Evolutionary conservation across 2,888 invertebrate species (phyloP), one percentile per base, ranked within the genome.

Genomic region (Cryptus armator): DNA sequence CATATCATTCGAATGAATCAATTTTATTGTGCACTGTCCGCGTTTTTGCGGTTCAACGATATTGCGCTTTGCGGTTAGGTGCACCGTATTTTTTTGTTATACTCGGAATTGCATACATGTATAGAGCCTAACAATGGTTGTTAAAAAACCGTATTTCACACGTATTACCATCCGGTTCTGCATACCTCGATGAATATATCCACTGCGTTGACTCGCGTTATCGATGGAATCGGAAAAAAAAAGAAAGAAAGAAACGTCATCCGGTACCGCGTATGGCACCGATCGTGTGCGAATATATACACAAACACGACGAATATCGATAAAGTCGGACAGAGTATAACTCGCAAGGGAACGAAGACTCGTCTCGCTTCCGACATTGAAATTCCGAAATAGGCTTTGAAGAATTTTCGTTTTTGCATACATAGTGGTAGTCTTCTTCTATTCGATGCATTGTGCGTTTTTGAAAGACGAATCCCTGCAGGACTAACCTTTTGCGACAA

Each of bases 141-240:
- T 51, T 46, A 46, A 19, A 51, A 62, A 68, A 70, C 3, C 56
- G 24, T 67, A 46, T 62, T 72, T 83, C 77, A 67, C 59, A 12
- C 51, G 62, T 5, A 74, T 75, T 67, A 32, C 53, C 44, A 32
- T 6, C 1, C 59, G 44, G 56, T 10, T 9, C 56, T 19, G 24
- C 24, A 44, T 56, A 37, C 51, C 29, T 64, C 76, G 32, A 75
- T 59, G 48, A 46, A 72, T 5, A 72, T 5, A 44, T 48, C n/a
- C 24, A n/a, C 37, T 68, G 56, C 64, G 51, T 10, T 14, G 24
- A 19, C 62, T 48, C 10, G 24, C 43, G 68, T 48, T 74, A 64
- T 78, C 32, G 68, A 51, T 44, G 16, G 72, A 74, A 51, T 79
- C 48, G 68, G 12, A n/a, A 53, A 64, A 79, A 79, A 75, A 37